A percentile compares a stretch with the other conserved stretches of the same genome.
phyloP scores from a whole-genome alignment of 2,888 invertebrate species.

The Aphodius granarius region DNA sequence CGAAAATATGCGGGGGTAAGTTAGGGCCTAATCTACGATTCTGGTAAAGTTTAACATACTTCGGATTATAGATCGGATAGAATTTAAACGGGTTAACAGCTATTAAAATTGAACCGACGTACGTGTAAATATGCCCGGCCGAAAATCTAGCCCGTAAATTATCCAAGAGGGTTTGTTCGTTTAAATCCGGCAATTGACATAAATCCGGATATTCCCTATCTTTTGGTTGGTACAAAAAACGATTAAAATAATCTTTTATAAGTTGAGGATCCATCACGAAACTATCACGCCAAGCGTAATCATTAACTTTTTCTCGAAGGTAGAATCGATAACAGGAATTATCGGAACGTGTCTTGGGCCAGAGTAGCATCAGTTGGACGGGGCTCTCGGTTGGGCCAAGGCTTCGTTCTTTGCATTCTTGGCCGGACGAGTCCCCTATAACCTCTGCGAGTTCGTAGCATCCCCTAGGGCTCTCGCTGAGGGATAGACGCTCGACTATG shows the following conservation, averaged over 20 bases:
- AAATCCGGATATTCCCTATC: conserved; percentile 94
- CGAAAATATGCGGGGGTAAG: conserved; percentile 95
- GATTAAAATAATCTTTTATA: conserved; percentile 88
- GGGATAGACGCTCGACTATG: conserved; percentile 74
- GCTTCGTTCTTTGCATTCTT: conserved; percentile 90
- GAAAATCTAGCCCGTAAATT: conserved; percentile 87
- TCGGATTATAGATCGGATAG: conserved; percentile 97
- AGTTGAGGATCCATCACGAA: conserved; percentile 90
- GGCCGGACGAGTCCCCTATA: conserved; percentile 81
- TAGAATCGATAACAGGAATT: conserved; percentile 75
- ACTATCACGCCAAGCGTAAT: conserved; percentile 84
- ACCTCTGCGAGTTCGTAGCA: conserved; percentile 87
- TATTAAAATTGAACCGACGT: conserved; percentile 93
- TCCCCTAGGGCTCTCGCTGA: conserved; percentile 59
- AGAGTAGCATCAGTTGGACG: conserved; percentile 79
- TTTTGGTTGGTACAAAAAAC: conserved; percentile 88
- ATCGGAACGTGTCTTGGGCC: conserved; percentile 68
- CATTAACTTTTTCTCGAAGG: conserved; percentile 81
- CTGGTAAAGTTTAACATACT: conserved; percentile 94
- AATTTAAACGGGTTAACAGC: conserved; percentile 94
- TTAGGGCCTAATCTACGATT: conserved; percentile 88
- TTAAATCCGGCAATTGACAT: conserved; percentile 93
- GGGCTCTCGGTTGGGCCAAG: conserved; percentile 81
- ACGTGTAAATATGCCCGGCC: conserved; percentile 93
- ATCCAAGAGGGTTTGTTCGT: conserved; percentile 89